Percentiles rank a stretch among this genome's conserved stretches.
Evolutionary conservation across 2,888 invertebrate genomes (phyloP).

Genomic region (Catocala fraxini): DNA sequence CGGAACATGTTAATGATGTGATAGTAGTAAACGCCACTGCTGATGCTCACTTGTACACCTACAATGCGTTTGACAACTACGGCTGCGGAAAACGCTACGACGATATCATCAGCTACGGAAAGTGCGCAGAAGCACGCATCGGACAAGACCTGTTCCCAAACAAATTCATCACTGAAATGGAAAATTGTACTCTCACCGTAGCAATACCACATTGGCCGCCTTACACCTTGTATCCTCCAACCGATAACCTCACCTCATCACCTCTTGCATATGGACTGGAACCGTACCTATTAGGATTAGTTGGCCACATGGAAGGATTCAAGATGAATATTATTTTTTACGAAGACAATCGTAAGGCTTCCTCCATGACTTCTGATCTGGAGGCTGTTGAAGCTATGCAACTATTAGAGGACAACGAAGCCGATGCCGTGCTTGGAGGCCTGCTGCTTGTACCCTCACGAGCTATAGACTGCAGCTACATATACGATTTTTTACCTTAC

Average conservation of each 20-base stretch:
- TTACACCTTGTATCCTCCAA: constrained; percentile 28
- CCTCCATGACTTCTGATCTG: constrained; percentile 24
- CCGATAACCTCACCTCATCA: constrained; percentile 16
- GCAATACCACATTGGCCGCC: constrained; percentile 66
- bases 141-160: constrained; percentile 51
- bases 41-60: constrained; percentile 61
- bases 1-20: constrained; percentile 54
- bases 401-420: constrained; percentile 30
- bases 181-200: constrained; percentile 63
- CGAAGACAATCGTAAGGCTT: constrained; percentile 1
- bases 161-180: constrained; percentile 58
- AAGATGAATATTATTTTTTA: constrained; percentile 50
- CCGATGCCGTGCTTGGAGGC: constrained; percentile 34
- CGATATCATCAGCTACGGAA: constrained; percentile 59
- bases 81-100: constrained; percentile 68
- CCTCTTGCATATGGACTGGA: constrained; percentile 51
- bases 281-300: constrained; percentile 55
- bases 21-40: constrained; percentile 56
- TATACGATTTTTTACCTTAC: constrained; percentile 23
- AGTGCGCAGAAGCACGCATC: constrained; percentile 49
- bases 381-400: constrained; percentile 22
- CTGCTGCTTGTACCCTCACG: constrained; percentile 16
- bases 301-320: constrained; percentile 61
- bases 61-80: constrained; percentile 70
- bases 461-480: constrained; percentile 17